Conservation (phyloP, 2,888 invertebrate genomes). For the Nesidiocoris tenuis region DNA sequence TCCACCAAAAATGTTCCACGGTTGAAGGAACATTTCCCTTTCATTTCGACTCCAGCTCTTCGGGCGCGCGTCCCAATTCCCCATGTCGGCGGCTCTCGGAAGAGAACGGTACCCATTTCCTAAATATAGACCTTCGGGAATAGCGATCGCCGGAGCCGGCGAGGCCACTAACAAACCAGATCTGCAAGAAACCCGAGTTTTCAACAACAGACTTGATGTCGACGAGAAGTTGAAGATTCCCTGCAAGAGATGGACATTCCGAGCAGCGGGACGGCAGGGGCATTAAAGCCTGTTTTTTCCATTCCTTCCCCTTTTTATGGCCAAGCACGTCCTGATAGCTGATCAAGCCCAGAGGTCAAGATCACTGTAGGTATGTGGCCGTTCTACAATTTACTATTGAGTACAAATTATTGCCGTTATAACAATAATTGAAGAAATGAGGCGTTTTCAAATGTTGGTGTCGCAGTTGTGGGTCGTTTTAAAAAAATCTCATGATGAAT, state of each 20-base stretch:
- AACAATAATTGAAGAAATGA: too few relatives aligned
- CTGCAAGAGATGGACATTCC: neutral
- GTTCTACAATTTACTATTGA: too few relatives aligned
- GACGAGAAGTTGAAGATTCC: too few relatives aligned
- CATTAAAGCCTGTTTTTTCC: neutral
- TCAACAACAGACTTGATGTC: neutral
- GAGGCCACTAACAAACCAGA: conserved; percentile 12
- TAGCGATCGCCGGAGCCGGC: neutral
- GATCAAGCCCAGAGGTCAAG: neutral
- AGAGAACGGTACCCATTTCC: conserved; percentile 23
- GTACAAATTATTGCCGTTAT: too few relatives aligned
- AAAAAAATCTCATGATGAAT: too few relatives aligned
- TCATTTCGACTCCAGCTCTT: conserved; percentile 1
- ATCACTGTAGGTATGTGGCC: too few relatives aligned
- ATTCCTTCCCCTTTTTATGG: neutral
- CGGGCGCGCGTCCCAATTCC: conserved; percentile 15
- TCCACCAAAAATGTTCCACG: too few relatives aligned
- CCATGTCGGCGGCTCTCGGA: conserved; percentile 8
- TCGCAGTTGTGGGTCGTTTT: too few relatives aligned
- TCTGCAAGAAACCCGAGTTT: neutral
- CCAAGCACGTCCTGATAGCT: neutral
- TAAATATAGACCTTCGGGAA: conserved; percentile 20
- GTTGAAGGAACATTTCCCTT: too few relatives aligned
- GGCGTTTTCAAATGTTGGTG: too few relatives aligned
- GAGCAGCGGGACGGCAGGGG: neutral